Conservation (phyloP, 37 sponge, comb jelly and placozoan species). For the Haliclona indistincta region DNA sequence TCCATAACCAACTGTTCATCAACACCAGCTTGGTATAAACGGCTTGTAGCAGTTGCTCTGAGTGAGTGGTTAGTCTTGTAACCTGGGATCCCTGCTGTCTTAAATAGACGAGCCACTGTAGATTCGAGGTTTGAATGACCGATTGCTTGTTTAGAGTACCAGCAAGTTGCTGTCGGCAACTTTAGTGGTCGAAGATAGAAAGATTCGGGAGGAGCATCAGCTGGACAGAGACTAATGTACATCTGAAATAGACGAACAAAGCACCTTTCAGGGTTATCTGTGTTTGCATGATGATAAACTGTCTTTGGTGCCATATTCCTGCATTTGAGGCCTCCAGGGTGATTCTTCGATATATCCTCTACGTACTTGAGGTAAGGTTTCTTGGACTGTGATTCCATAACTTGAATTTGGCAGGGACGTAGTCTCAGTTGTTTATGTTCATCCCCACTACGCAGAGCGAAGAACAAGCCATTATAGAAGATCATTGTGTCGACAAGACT, state of each 20-base stretch:
- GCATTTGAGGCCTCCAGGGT: conserved; percentile 32
- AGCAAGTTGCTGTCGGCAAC: background rate
- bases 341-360: conserved; percentile 48
- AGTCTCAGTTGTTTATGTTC: conserved; percentile 32
- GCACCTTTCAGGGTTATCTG: conserved; percentile 5
- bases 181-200: conserved; percentile 19
- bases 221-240: conserved; percentile 10
- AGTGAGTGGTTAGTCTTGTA: conserved; percentile 37
- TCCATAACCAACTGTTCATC: conserved; percentile 49
- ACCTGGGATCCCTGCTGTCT: conserved; percentile 14
- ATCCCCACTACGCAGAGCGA: conserved; percentile 25
- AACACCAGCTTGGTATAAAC: conserved; percentile 23
- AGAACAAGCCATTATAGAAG: conserved; percentile 22
- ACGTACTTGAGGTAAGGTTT: conserved; percentile 9
- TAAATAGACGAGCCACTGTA: background rate
- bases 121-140: conserved; percentile 12
- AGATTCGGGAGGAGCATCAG: conserved; percentile 7
- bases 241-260: conserved; percentile 20
- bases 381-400: conserved; percentile 3
- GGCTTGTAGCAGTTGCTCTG: conserved; percentile 24
- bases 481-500: conserved; percentile 34
- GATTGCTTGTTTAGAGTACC: conserved; percentile 15
- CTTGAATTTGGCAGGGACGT: conserved; percentile 13
- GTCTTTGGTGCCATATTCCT: conserved; percentile 10
- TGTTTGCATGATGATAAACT: conserved; percentile 26